phyloP scores from a whole-genome alignment of 1,140 invertebrate species.

The Bactericera cockerelli region DNA sequence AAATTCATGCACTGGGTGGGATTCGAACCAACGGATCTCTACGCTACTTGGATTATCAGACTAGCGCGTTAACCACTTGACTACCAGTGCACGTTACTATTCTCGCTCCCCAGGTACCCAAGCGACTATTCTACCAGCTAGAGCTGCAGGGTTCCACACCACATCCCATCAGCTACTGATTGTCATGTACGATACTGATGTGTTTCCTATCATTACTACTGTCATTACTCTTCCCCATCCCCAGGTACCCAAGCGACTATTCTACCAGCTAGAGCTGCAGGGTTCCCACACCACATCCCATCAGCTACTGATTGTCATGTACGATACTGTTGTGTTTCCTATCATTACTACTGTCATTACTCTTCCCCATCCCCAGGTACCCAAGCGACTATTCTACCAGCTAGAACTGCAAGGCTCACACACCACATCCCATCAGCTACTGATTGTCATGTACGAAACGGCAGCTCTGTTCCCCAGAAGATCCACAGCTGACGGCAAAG shows the following conservation, averaged over 20 bases:
- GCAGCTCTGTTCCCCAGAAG: slow-evolving; percentile 46
- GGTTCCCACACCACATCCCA: slow-evolving; percentile 28
- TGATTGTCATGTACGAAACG: slow-evolving; percentile 51
- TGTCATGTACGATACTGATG: slow-evolving; percentile 49
- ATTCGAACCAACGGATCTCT: too few species aligned
- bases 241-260: slow-evolving; percentile 46
- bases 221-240: too few species aligned
- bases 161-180: slow-evolving; percentile 43
- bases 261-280: slow-evolving; percentile 33
- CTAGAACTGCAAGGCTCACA: slow-evolving; percentile 28
- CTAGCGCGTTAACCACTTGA: too few species aligned
- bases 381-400: slow-evolving; percentile 41
- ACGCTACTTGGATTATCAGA: too few species aligned
- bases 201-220: too few species aligned
- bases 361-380: too few species aligned
- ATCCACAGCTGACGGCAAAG: slow-evolving; percentile 28
- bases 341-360: too few species aligned
- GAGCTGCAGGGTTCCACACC: slow-evolving; percentile 26
- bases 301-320: slow-evolving; percentile 51
- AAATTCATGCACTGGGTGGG: too few species aligned
- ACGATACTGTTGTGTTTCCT: too few species aligned
- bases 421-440: slow-evolving; percentile 35
- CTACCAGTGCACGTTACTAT: too few species aligned
- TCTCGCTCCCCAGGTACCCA: too few species aligned
- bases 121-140: slow-evolving; percentile 39